Evolutionary conservation across 2,113 vertebrate species (phyloP).

Genomic region (Dolichallabes microphthalmus): DNA sequence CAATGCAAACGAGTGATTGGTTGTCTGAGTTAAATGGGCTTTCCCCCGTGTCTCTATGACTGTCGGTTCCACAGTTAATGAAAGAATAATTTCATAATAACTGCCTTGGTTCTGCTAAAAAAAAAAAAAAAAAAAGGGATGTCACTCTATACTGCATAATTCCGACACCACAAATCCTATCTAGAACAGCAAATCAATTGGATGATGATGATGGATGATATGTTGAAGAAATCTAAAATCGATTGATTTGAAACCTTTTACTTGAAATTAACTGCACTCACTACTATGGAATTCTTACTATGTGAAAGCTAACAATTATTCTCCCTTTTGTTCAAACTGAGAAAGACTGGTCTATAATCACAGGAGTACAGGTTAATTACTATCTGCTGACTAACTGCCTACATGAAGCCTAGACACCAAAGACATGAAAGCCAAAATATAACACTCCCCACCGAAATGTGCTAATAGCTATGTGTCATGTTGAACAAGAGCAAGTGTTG

Average conservation of each 20-base stretch:
- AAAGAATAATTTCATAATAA: no score
- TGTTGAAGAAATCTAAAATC: neutral
- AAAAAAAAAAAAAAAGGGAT: no score
- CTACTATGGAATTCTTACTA: neutral
- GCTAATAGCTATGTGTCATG: slow-evolving; percentile 15
- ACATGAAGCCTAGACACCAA: neutral
- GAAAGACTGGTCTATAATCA: slow-evolving; percentile 9
- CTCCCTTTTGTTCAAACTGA: slow-evolving; percentile 13
- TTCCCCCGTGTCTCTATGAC: no score
- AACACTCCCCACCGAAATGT: neutral
- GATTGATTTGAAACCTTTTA: neutral
- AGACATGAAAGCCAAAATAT: slow-evolving; percentile 25
- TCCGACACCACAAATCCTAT: neutral
- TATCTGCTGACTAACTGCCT: slow-evolving; percentile 4
- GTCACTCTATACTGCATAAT: no score
- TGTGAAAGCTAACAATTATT: neutral
- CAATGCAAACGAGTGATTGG: no score
- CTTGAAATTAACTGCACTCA: neutral
- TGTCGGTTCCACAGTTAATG: no score
- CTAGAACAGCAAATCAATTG: neutral
- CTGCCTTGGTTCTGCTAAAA: no score
- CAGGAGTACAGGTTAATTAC: slow-evolving; percentile 2
- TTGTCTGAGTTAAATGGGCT: no score
- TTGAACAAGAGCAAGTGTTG: slow-evolving; percentile 1
- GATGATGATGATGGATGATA: neutral